phyloP scores from a whole-genome alignment of 2,888 invertebrate genomes.

The Dinocampus coccinellae region DNA sequence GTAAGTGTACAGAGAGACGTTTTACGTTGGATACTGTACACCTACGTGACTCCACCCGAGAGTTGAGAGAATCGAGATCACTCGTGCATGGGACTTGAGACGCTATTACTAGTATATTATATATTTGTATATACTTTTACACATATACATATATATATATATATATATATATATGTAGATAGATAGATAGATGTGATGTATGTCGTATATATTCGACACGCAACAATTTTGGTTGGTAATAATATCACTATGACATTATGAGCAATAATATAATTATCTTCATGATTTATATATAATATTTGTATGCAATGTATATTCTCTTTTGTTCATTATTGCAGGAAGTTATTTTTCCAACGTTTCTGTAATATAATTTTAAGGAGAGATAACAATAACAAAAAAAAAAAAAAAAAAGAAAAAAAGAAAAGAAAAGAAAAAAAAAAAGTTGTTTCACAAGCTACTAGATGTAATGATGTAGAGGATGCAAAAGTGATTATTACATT shows the following conservation, averaged over 20 bases:
- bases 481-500: too few species aligned
- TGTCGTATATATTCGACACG: background rate
- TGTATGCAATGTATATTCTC: background rate
- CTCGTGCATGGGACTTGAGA: constrained; percentile 30
- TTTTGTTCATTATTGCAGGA: background rate
- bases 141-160: background rate
- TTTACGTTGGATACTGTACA: constrained; percentile 29
- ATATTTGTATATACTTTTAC: background rate
- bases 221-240: background rate
- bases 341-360: background rate
- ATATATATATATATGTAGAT: background rate
- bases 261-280: background rate
- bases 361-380: too few species aligned
- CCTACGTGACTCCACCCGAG: constrained; percentile 40
- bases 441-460: too few species aligned
- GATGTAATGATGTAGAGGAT: too few species aligned
- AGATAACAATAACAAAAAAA: too few species aligned
- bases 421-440: too few species aligned
- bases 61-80: constrained; percentile 38
- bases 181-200: constrained; percentile 7
- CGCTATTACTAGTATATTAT: background rate
- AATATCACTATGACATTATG: background rate
- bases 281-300: background rate
- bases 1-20: constrained; percentile 23
- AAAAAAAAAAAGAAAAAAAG: too few species aligned